These are phyloP conservation scores for Microcebus ravelobensis DNA, from an alignment of 2,113 vertebrate species.

Conservation along the genomic window DNA sequence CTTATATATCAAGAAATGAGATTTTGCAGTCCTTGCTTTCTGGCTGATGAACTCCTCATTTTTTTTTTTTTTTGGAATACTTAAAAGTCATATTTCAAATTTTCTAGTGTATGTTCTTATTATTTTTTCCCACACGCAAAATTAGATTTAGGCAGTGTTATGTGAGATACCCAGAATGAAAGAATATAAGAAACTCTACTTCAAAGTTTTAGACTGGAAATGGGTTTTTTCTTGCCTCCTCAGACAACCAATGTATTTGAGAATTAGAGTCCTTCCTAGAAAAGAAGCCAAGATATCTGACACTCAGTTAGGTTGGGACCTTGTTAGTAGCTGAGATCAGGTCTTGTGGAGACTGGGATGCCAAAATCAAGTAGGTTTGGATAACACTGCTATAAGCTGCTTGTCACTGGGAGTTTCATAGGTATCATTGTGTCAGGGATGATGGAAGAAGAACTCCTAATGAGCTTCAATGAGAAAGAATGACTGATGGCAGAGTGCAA, in stretches of 20 bases:
- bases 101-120: neutral
- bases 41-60: neutral
- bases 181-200: neutral
- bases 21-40: neutral
- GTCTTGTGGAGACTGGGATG: neutral
- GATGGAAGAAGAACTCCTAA: neutral
- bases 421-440: neutral
- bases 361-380: neutral
- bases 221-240: slow-evolving; percentile 8
- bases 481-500: neutral
- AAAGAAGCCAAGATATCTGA: neutral
- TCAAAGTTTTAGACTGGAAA: neutral
- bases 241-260: neutral
- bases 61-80: neutral
- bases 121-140: neutral
- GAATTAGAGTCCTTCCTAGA: neutral
- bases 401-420: neutral
- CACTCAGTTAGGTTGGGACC: neutral
- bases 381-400: neutral
- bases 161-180: neutral
- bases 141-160: slow-evolving; percentile 33
- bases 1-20: neutral
- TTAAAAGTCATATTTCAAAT: neutral
- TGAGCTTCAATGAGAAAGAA: neutral
- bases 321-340: neutral